Base-by-base conservation (phyloP, 35 echinoderm and acorn worm genomes). In the Diadema setosum region DNA sequence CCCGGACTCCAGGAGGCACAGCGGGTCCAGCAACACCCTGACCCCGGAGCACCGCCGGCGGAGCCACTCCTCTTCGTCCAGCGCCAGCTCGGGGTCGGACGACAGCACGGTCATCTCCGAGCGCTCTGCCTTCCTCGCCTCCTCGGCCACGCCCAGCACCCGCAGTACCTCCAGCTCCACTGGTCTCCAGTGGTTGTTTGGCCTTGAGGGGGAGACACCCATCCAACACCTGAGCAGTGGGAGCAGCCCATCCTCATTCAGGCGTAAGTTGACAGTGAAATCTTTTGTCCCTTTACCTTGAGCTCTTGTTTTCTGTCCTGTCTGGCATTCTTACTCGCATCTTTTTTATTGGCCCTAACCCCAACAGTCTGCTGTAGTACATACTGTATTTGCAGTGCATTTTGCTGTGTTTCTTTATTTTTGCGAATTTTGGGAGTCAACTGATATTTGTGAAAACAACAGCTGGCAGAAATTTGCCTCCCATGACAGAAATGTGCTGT, bases 61-160 rank as follows among this genome's bases (percentile, higher is more conserved):
- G 46, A 34, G 83, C 43, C 39, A 81, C 89, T 29, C 89, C 82
- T 85, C 65, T 46, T 59, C 84, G 16, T 55, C 85, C 18, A 95
- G 83, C 90, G 63, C 90, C 25, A 91, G 74, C 48, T 92, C 94
- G 25, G 90, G 82, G 16, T 91, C 89, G 11, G 94, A 96, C 26
- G 94, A 96, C 43, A 96, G 94, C 85, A 96, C 94, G 8, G 36
- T 96, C 30, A 88, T 96, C 75, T 96, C 94, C 4, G 89, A 92
- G 84, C 57, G 75, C 3, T 96, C 94, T 46, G 94, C 94, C 7
- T 96, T 96, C 49, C 70, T 96, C 23, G 94, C 85, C 33, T 96
- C 94, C 45, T 84, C 86, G 45, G 80, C 81, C 34, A 41, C 59
- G 30, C 82, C 80, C 52, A 83, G 80, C 34, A 78, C 61, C 41